phyloP scores from a whole-genome alignment of 2,113 vertebrate species.

The Aspidoscelis tigris region DNA sequence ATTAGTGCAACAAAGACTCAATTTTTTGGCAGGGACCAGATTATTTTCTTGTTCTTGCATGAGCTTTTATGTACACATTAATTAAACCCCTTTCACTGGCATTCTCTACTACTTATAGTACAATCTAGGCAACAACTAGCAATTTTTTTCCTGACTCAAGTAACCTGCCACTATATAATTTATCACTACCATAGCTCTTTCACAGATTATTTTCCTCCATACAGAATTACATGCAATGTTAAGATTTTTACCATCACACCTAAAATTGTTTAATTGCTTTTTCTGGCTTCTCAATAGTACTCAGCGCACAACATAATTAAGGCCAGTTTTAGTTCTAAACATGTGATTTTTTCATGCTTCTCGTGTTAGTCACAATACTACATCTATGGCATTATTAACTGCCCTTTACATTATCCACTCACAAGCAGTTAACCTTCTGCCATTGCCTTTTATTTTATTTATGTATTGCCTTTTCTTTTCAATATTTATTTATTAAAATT shows the following conservation, averaged over 20 bases:
- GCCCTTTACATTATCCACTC: rapidly evolving
- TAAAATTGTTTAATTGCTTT: not conserved
- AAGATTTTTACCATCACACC: not conserved
- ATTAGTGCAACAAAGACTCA: slow-evolving; percentile 31
- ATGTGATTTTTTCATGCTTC: not conserved
- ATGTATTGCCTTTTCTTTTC: too few species aligned
- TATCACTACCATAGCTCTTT: not conserved
- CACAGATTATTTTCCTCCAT: not conserved
- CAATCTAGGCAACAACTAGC: not conserved
- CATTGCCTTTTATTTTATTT: too few species aligned
- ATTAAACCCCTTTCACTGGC: slow-evolving; percentile 37
- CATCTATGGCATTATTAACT: not conserved
- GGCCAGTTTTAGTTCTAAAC: not conserved
- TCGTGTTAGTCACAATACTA: not conserved
- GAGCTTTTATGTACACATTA: slow-evolving; percentile 30
- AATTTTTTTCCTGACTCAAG: not conserved
- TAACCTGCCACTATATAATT: slow-evolving; percentile 17
- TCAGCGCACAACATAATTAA: slow-evolving; percentile 8
- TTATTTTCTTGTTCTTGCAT: slow-evolving; percentile 13
- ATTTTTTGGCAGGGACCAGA: slow-evolving; percentile 3
- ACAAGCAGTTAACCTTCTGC: not conserved
- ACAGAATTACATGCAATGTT: slow-evolving; percentile 2
- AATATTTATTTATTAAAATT: too few species aligned
- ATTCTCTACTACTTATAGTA: slow-evolving; percentile 24
- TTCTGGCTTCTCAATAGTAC: not conserved